phyloP scores from a whole-genome alignment of 2,888 invertebrate species.

The Phyllotreta striolata region DNA sequence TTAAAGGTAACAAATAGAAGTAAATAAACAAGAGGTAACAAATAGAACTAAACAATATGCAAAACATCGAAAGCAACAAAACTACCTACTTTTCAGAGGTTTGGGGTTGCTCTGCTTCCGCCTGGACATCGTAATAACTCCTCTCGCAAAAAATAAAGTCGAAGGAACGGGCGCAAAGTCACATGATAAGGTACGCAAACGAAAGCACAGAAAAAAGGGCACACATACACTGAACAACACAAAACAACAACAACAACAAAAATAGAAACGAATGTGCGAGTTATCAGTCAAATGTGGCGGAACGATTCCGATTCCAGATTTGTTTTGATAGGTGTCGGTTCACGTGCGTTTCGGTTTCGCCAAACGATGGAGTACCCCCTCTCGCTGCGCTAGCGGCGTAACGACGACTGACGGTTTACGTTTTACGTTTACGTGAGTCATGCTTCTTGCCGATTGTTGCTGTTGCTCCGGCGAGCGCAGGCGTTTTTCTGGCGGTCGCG shows the following conservation, averaged over 20 bases:
- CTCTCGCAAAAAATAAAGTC: constrained; percentile 66
- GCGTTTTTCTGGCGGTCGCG: neutral
- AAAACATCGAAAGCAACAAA: constrained; percentile 13
- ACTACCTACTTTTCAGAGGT: constrained; percentile 89
- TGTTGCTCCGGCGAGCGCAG: constrained; percentile 50
- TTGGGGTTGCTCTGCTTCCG: constrained; percentile 96
- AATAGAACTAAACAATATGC: neutral
- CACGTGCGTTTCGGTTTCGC: constrained; percentile 44
- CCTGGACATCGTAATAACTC: constrained; percentile 76
- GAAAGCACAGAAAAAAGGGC: constrained; percentile 44
- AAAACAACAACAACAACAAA: constrained; percentile 47
- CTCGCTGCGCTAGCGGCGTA: constrained; percentile 40
- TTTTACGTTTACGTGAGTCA: constrained; percentile 32
- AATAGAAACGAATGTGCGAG: constrained; percentile 33
- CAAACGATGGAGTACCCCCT: constrained; percentile 47
- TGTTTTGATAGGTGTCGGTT: constrained; percentile 46
- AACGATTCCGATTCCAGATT: constrained; percentile 36
- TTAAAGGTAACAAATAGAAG: constrained; percentile 13
- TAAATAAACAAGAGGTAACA: too few relatives aligned
- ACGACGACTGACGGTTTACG: constrained; percentile 48
- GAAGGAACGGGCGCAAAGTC: constrained; percentile 44
- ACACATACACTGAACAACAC: constrained; percentile 44
- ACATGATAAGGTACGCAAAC: constrained; percentile 46
- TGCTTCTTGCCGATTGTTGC: constrained; percentile 50
- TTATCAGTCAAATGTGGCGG: constrained; percentile 35